phyloP scores from a whole-genome alignment of 2,797 vertebrate species.

The Buphagus erythrorhynchus region DNA sequence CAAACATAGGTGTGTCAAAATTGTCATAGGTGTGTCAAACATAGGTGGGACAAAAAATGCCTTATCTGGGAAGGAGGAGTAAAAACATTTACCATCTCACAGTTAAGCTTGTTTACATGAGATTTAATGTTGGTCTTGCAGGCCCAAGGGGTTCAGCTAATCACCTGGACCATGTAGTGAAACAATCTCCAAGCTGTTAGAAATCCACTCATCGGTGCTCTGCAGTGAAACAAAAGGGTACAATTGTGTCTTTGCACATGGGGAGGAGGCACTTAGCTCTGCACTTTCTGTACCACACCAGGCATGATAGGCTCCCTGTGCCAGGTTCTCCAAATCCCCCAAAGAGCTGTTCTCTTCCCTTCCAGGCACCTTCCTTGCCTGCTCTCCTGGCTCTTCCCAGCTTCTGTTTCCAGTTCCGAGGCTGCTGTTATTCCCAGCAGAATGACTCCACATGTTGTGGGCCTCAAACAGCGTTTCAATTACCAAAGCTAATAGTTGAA shows the following conservation, averaged over 20 bases:
- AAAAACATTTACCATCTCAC: neutral
- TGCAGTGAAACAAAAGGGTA: neutral
- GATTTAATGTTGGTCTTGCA: neutral
- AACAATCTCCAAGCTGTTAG: neutral
- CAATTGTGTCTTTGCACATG: neutral
- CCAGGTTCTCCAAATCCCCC: neutral
- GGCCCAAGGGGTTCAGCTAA: neutral
- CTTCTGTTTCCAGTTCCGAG: neutral
- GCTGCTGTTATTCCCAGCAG: neutral
- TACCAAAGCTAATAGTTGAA: neutral
- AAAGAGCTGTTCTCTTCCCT: neutral
- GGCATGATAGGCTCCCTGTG: rapidly evolving
- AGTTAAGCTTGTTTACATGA: neutral
- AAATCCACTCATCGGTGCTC: neutral
- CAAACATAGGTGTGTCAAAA: neutral
- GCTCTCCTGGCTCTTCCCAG: neutral
- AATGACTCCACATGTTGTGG: neutral
- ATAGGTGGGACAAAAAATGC: neutral
- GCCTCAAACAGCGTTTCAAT: neutral
- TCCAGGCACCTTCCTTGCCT: neutral
- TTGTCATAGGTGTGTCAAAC: neutral
- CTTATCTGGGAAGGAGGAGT: neutral
- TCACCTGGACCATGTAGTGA: neutral
- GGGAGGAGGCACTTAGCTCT: neutral
- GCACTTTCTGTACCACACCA: rapidly evolving